Evolutionary conservation across 2,113 vertebrate genomes (phyloP), one percentile per base, ranked within the genome.

Genomic region (Shinisaurus crocodilurus): DNA sequence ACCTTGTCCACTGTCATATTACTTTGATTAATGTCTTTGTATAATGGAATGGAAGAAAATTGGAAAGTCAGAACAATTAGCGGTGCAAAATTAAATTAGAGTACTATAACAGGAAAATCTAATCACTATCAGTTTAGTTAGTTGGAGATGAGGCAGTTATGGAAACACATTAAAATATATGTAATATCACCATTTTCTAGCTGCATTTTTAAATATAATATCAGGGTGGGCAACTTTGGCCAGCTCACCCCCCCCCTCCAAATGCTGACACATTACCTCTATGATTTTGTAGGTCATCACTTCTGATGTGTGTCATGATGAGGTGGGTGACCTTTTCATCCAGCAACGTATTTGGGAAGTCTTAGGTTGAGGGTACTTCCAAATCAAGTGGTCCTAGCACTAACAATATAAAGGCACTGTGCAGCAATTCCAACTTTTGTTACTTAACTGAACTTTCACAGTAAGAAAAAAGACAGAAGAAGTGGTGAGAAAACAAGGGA

Each of bases 41-140:
- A 87, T 83, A 69, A 45, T 54, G 60, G 77, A 34, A 83, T 34
- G 27, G 18, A 50, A 88, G 76, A 74, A 90, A 75, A 90, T 65
- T 87, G 90, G 88, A 83, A 83, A 69, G 79, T 27, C n/a, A 75
- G 81, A 20, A 77, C 57, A 76, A 88, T 88, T 75, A 91, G n/a
- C 57, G 54, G 20, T 43, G 54, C 27, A 77, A 88, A 91, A 91
- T 77, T 83, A 82, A 91, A 88, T 77, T 83, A 50, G 43, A 50
- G 67, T 76, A 76, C 34, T 69, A 34, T 69, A 83, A 67, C 25
- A 65, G 43, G 63, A 57, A 67, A 67, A 69, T 77, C 43, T 83
- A 83, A 88, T 91, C 43, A 67, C 25, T 67, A 29, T 5, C 29
- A 9, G n/a, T n/a, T 83, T 67, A 83, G 84, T 77, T 77, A 85